Evolutionary conservation across 2,888 invertebrate genomes (phyloP), one percentile per base, ranked within the genome.

Genomic region (Philonicus albiceps): DNA sequence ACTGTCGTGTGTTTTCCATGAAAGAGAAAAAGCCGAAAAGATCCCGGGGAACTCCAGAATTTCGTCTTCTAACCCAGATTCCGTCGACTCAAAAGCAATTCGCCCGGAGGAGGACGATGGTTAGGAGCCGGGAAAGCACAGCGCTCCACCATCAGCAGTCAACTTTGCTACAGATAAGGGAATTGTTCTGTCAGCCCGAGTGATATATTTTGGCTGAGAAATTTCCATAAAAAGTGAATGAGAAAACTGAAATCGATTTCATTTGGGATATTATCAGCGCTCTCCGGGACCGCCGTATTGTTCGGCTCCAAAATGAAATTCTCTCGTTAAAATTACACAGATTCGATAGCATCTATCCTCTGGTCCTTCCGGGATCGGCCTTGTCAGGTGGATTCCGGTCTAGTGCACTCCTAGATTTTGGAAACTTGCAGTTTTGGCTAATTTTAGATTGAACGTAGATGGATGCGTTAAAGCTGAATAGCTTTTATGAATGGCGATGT

Each of bases 161-260:
- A 92, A 91, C 91, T 88, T 91, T 91, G 90, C 90, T 90, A 90
- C 90, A 93, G 93, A 93, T 94, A 93, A 93, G 94, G 94, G 94
- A 94, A 94, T 94, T 94, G 94, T 94, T 94, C 94, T 94, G 94
- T 94, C 94, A 94, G 93, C 93, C 93, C 93, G 92, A 94, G 94
- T 94, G 94, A 94, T 94, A 94, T 94, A 94, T 94, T 93, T 94
- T 93, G 93, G 93, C 93, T 90, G 91, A 91, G 93, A 94, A 94
- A 94, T 94, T 94, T 93, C 93, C 93, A 93, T 93, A 93, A 86
- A 86, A 83, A 74, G 74, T 75, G 73, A 83, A 83, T 83, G 83
- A 83, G 86, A 75, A 49, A 86, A 55, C 75, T 80, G 83, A 86
- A 86, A 80, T 85, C 75, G 75, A 85, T 85, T 85, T 75, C 85